Evolutionary conservation across 1,140 invertebrate species (phyloP), one percentile per base, ranked within the genome.

Genomic region (Caerostris extrusa): DNA sequence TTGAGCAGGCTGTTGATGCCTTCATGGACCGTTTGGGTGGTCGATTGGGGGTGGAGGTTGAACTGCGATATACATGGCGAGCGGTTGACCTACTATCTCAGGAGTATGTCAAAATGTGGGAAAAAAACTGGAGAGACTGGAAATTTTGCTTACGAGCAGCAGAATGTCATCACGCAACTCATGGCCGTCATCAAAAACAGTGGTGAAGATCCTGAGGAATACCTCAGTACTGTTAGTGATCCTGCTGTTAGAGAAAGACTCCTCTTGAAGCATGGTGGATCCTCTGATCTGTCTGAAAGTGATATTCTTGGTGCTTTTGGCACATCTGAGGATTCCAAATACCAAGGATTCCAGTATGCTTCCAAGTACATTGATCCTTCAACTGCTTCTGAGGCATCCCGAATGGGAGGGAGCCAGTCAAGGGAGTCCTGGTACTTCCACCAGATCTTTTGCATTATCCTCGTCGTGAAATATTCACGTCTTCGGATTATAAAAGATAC

Each of bases 51-150:
- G 97, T 99, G 14, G 98, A 99, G 96, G 98, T 98, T 0, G 98
- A 99, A 96, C 96, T 99, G 34, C 98, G 98, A 95, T 98, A 98
- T 95, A 98, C 98, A 1, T 99, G 98, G 98, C 97, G 98, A 94
- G 98, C 98, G 3, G 96, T 99, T 89, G 98, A 99, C 95, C 96
- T 99, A 64, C 97, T 99, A 7, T 98, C 98, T 34, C 98, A 98
- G 95, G 98, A 99, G 95, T 99, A 98, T 95, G 98, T 98, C 17
- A 98, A 98, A 95, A 99, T 99, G 97, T 99, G 98, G 98, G 98
- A 98, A 95, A 98, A 95, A 96, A 98, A 89, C 96, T 99, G 82
- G 98, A 99, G 95, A 98, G 98, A 96, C 96, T 99, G n/a, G 98
- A 99, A 96, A 97, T 98, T 67, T 97, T 99, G 77, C 96, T 99